Evolutionary conservation across 2,113 vertebrate genomes (phyloP), one percentile per base, ranked within the genome.

Genomic region (Nothobranchius kuhntae): DNA sequence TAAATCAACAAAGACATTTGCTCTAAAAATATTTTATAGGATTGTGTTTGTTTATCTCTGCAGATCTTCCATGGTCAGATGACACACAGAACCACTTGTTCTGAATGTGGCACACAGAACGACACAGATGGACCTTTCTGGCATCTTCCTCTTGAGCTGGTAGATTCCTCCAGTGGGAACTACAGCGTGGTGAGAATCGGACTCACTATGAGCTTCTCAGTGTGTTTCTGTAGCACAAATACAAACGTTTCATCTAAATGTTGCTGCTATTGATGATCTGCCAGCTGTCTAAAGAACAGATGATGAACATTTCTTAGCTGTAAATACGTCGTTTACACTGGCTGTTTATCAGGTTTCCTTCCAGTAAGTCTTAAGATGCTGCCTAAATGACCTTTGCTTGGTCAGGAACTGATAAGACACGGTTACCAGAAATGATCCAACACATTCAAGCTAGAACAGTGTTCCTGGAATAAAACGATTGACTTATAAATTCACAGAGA

Each of bases 91-190:
- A 68, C 44, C 42, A 42, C 1, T 0, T 78, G 75, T 0, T 0
- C 1, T 14, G 6, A 0, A 0, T 67, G 75, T 59, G 0, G 3
- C 3, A 21, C 9, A 38, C 4, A 57, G 21, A 45, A 3, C 6
- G 30, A 47, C 26, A 44, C 7, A 0, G 15, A 38, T 15, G 69
- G 15, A 9, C 35, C 13, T 1, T 73, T 73, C 46, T 78, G 75
- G 69, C 69, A 73, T 59, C 75, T 78, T 44, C 59, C 75, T 4
- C 44, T 78, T 47, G 5, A 44, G 1, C 12, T 78, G 55, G 61
- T 24, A 36, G 42, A 10, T 48, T 48, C 53, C 4, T 1, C 1
- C 53, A 38, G 42, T 9, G 7, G 17, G 21, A n/a, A 13, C 35
- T 66, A 73, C 35, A 73, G 59, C 6, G 75, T 78, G 70, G 69